Conservation (phyloP, 2,797 vertebrate species). For the Myotis planiceps region DNA sequence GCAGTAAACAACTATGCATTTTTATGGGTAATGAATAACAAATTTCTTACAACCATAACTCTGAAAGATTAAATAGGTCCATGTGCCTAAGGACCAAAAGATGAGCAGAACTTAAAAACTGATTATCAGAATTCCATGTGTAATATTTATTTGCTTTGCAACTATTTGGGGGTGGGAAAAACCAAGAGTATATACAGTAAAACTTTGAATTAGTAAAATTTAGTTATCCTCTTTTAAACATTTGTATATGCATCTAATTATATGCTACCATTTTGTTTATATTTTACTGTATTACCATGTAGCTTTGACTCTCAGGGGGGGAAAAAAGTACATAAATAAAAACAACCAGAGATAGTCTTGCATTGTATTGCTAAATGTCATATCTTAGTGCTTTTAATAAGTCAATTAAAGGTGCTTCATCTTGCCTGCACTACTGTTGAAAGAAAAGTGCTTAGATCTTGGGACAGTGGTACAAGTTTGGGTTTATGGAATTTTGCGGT, state of each 20-base stretch:
- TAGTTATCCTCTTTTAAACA: background rate
- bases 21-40: background rate
- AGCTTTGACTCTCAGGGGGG: conserved; percentile 28
- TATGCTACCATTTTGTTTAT: background rate
- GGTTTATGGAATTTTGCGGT: background rate
- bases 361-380: background rate
- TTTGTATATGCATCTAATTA: background rate
- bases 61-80: background rate
- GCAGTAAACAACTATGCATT: background rate
- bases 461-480: background rate
- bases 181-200: background rate
- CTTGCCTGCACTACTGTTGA: background rate
- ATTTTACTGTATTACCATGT: background rate
- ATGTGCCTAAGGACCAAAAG: background rate
- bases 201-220: background rate
- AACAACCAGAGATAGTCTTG: background rate
- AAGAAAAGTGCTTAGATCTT: conserved; percentile 5
- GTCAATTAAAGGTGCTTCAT: background rate
- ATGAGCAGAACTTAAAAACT: background rate
- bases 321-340: background rate
- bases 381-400: background rate
- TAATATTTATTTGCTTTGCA: conserved; percentile 1
- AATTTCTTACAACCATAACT: background rate
- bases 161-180: background rate
- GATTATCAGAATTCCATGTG: background rate